Base-by-base conservation (phyloP, 2,797 vertebrate species). In the Esox lucius region DNA sequence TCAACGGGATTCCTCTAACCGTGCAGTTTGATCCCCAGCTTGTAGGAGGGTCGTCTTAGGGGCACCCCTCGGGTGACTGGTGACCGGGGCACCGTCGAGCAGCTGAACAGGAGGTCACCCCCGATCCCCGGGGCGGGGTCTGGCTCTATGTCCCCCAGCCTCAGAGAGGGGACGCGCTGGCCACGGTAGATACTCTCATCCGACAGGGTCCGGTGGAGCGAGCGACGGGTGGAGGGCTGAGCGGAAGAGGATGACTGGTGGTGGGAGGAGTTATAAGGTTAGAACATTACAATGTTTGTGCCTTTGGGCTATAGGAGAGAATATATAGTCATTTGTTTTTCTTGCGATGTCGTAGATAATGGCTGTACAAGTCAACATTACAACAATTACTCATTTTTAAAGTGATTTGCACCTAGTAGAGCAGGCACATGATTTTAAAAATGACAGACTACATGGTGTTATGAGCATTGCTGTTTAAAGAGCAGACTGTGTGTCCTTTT, bases 121-220 rank as follows among this genome's bases (percentile, higher is more conserved):
- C 94, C 93, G 74, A 94, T 92, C 77, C 94, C 93, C 73, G 98
- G 94, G 15, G 94, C 85, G 64, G 96, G 95, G 82, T 98, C 98
- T 77, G 95, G 77, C 42, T 89, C 71, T 0, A 87, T 75, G 82
- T 93, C 92, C 1, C 71, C 94, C 87, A 97, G 94, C 1, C 69
- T 94, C 87, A 97, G 94, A 17, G 95, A 83, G 24, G 97, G 97
- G 8, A 98, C 95, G 70, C 97, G 93, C 80, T 98, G 97, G 73
- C 96, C 94, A 0, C 97, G 96, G 86, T 99, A 99, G 88, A 99
- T 98, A 76, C 98, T 99, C 92, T 99, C 98, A 16, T 99, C 98
- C 0, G 98, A 99, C 81, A 99, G 93, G 0, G 98, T 99, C 22
- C 98, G 94, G 80, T 99, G 98, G 85, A 99, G 93, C 13, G 96